Percentiles rank a stretch among this genome's conserved stretches.
Conservation (phyloP, 2,888 invertebrate species). For the Cryptus viduatorius region DNA sequence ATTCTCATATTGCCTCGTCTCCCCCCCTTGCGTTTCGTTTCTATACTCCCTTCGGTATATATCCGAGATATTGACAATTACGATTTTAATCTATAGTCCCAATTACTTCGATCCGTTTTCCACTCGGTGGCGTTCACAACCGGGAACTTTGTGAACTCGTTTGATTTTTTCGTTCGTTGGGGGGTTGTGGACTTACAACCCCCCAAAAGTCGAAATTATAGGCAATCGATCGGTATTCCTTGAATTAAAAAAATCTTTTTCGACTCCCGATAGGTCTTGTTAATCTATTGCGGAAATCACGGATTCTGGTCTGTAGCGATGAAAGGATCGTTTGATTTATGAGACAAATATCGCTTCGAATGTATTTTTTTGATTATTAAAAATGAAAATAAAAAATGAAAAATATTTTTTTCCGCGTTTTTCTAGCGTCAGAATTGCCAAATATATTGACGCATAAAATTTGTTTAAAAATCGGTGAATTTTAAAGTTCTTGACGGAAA, state of each 20-base stretch:
- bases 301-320: background rate
- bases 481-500: background rate
- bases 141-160: background rate
- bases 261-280: background rate
- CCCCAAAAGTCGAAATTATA: background rate
- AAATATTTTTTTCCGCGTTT: too few relatives aligned
- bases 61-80: conserved; percentile 80
- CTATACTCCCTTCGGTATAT: conserved; percentile 53
- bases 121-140: conserved; percentile 48
- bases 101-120: conserved; percentile 78
- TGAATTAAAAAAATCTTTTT: background rate
- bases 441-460: too few relatives aligned
- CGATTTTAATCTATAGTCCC: conserved; percentile 80
- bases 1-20: conserved; percentile 61
- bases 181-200: background rate
- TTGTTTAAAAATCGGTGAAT: too few relatives aligned
- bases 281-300: background rate
- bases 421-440: too few relatives aligned
- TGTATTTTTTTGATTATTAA: too few relatives aligned
- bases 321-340: background rate
- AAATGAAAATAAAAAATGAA: too few relatives aligned
- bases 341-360: too few relatives aligned
- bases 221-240: background rate
- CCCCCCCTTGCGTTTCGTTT: conserved; percentile 55
- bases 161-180: background rate